phyloP scores from a whole-genome alignment of 2,797 vertebrate species.

The Corythornis leucogaster region DNA sequence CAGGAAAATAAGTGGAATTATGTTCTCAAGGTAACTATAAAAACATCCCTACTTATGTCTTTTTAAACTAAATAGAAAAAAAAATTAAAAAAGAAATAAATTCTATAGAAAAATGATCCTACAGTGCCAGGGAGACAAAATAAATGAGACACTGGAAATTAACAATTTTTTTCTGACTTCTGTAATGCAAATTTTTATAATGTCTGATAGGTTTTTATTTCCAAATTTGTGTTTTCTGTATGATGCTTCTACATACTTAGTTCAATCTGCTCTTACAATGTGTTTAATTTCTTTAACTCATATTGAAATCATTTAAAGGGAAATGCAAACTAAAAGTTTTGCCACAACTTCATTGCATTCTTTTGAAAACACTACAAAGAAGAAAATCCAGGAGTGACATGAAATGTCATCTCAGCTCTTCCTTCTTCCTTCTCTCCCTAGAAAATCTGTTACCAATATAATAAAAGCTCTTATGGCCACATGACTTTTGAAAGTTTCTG shows the following conservation, averaged over 20 bases:
- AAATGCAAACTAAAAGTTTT: not conserved
- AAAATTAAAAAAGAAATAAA: not conserved
- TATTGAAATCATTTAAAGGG: not conserved
- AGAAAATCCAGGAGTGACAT: not conserved
- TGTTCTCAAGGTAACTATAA: not conserved
- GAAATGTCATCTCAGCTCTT: not conserved
- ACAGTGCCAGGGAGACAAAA: not conserved
- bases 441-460: not conserved
- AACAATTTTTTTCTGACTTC: not conserved
- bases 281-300: not conserved
- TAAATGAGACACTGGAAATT: not conserved
- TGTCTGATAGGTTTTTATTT: not conserved
- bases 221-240: not conserved
- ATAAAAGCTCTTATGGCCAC: not conserved
- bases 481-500: not conserved
- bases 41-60: not conserved
- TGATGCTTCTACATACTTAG: not conserved
- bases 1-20: not conserved
- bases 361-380: not conserved
- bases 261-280: not conserved
- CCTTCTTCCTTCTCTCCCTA: not conserved
- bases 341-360: not conserved
- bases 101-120: not conserved
- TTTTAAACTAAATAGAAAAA: not conserved
- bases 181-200: not conserved